A percentile compares a stretch with the other conserved stretches of the same genome.
Evolutionary conservation across 92 coral and sea anemone genomes (phyloP).

Genomic region (Scolanthus callimorphus): DNA sequence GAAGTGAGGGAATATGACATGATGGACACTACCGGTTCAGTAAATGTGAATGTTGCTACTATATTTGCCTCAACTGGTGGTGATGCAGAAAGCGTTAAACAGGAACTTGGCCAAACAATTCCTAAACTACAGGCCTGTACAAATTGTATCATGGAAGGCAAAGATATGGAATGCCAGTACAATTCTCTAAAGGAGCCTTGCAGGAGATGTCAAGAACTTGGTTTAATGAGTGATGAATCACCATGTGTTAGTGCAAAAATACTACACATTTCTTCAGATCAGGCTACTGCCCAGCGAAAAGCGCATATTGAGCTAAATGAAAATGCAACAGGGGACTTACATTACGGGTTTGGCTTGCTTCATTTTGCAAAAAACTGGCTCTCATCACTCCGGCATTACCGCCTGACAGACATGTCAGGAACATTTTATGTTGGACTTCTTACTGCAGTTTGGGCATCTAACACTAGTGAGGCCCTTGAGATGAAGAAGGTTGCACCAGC

Average conservation of each 20-base stretch:
- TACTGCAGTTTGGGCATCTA: constrained; percentile 52
- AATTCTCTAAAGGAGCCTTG: constrained; percentile 8
- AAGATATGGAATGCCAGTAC: constrained; percentile 20
- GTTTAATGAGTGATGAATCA: background rate
- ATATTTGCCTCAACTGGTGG: constrained; percentile 27
- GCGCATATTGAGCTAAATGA: constrained; percentile 35
- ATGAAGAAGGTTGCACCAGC: constrained; percentile 48
- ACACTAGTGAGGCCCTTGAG: constrained; percentile 8
- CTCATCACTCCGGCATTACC: constrained; percentile 35
- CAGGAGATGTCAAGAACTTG: background rate
- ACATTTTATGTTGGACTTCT: constrained; percentile 49
- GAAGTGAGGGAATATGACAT: constrained; percentile 61
- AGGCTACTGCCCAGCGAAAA: constrained; percentile 37
- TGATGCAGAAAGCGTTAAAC: constrained; percentile 46
- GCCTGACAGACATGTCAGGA: constrained; percentile 55
- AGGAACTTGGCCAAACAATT: constrained; percentile 10
- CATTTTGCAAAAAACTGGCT: constrained; percentile 52
- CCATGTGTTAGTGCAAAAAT: constrained; percentile 12
- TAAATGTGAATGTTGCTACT: constrained; percentile 37
- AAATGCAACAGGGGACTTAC: constrained; percentile 15
- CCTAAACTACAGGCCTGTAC: constrained; percentile 19
- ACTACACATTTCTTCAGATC: constrained; percentile 56
- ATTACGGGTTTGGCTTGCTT: constrained; percentile 59
- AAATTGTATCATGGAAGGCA: constrained; percentile 24
- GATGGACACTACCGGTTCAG: constrained; percentile 34